Percentiles rank a stretch among this genome's conserved stretches.
phyloP scores from a whole-genome alignment of 2,797 vertebrate genomes.

The Tapirus indicus region DNA sequence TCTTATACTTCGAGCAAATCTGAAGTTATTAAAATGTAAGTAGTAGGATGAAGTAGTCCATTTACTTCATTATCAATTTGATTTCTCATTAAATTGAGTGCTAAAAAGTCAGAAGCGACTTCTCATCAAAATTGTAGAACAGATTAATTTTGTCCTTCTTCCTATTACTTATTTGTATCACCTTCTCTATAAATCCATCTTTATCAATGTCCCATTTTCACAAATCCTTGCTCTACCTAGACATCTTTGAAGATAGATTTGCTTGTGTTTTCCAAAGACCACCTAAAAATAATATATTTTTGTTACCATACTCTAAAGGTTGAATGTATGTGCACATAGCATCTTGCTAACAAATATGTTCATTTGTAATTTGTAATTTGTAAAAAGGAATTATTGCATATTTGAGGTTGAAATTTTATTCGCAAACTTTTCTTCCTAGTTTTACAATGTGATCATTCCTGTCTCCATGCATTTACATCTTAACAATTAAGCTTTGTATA shows the following conservation, averaged over 20 bases:
- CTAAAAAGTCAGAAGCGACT: background rate
- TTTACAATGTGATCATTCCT: background rate
- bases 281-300: background rate
- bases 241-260: background rate
- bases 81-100: constrained; percentile 6
- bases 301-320: background rate
- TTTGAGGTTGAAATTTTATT: constrained; percentile 36
- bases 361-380: background rate
- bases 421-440: background rate
- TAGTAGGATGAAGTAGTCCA: background rate
- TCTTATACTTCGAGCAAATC: background rate
- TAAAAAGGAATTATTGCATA: background rate
- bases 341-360: background rate
- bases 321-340: background rate
- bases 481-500: constrained; percentile 31
- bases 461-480: background rate
- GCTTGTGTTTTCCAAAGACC: background rate
- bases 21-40: background rate
- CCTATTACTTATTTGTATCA: background rate
- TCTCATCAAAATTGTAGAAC: background rate
- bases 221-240: background rate
- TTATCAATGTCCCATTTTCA: background rate
- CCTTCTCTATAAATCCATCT: background rate
- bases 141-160: background rate
- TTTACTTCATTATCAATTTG: background rate